Conservation (phyloP, 2,113 vertebrate genomes). For the Mesocricetus auratus region DNA sequence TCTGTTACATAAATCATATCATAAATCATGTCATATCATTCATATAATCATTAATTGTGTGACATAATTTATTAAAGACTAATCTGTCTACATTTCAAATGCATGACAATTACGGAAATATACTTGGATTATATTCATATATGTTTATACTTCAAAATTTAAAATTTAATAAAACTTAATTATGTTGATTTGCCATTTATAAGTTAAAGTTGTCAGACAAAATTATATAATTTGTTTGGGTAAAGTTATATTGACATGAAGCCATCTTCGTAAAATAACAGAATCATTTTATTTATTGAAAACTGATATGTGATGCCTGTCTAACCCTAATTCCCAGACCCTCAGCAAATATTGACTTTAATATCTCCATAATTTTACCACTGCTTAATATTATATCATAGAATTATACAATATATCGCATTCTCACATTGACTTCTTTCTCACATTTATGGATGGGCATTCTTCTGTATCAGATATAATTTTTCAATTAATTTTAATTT, state of each 20-base stretch:
- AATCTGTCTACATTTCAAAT: neutral
- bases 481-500: neutral
- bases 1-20: constrained; percentile 22
- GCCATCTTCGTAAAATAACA: neutral
- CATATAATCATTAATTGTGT: neutral
- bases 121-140: constrained; percentile 27
- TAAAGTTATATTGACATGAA: neutral
- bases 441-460: neutral
- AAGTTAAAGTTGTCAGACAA: constrained; percentile 76
- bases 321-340: fast-evolving
- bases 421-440: neutral
- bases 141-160: neutral
- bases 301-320: neutral
- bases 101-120: neutral
- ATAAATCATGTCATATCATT: neutral
- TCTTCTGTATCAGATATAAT: neutral
- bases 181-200: constrained; percentile 63
- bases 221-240: neutral
- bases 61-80: constrained; percentile 23
- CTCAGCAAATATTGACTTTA: neutral
- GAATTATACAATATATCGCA: neutral
- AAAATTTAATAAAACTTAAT: constrained; percentile 15
- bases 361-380: neutral
- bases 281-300: neutral
- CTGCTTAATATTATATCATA: neutral